A percentile compares a stretch with the other conserved stretches of the same genome.
These are phyloP conservation scores for Spea multiplicata DNA, from an alignment of 2,113 vertebrate genomes.

Conservation along the genomic window DNA sequence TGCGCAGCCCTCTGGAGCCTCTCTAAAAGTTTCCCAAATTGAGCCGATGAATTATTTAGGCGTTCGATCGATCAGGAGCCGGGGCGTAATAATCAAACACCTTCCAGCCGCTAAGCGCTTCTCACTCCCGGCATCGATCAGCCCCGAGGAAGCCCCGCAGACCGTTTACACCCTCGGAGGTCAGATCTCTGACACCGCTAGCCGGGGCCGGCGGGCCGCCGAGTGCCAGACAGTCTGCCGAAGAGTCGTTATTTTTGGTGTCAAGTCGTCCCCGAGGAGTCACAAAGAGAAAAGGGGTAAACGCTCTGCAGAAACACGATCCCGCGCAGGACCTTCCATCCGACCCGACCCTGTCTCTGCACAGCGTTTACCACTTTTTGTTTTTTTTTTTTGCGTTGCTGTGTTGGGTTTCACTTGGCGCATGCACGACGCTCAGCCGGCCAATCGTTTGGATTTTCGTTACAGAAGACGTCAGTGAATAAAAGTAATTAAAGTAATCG, in stretches of 20 bases:
- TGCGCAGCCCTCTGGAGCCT: constrained; percentile 39
- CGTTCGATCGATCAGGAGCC: constrained; percentile 60
- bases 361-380: no score
- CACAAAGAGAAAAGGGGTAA: constrained; percentile 49
- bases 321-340: no score
- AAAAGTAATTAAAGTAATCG: no score
- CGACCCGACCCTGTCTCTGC: no score
- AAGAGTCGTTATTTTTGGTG: constrained; percentile 65
- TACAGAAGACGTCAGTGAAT: no score
- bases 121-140: constrained; percentile 63
- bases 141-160: constrained; percentile 55
- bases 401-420: no score
- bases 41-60: constrained; percentile 67
- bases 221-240: constrained; percentile 64
- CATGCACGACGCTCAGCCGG: no score
- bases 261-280: constrained; percentile 57
- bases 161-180: constrained; percentile 61
- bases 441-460: no score
- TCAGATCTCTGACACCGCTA: constrained; percentile 68
- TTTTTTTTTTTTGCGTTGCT: no score
- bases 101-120: constrained; percentile 62
- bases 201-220: constrained; percentile 62
- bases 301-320: no score
- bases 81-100: constrained; percentile 59
- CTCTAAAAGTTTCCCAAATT: constrained; percentile 42